Percentiles rank a stretch among this genome's conserved stretches.
phyloP scores from a whole-genome alignment of 2,888 invertebrate species.

The Unio delphinus region DNA sequence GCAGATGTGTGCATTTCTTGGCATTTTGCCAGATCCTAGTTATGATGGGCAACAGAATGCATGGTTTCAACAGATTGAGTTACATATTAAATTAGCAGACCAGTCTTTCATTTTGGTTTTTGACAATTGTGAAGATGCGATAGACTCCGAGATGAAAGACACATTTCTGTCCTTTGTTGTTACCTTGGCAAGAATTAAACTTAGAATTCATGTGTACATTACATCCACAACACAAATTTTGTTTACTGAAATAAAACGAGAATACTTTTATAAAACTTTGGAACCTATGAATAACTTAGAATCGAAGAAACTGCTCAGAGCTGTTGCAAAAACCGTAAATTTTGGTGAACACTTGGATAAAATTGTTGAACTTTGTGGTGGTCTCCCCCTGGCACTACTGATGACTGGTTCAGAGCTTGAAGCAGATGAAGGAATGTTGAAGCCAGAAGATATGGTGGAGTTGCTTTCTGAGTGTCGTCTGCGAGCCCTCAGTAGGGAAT shows the following conservation, averaged over 20 bases:
- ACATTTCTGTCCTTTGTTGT: slow-evolving; percentile 7
- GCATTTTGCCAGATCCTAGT: too few relatives aligned
- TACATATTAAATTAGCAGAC: slow-evolving; percentile 3
- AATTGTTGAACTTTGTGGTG: slow-evolving; percentile 21
- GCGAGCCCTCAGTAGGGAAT: slow-evolving; percentile 22
- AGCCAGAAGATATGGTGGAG: slow-evolving; percentile 21
- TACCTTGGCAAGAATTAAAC: neutral
- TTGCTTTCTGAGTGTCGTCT: slow-evolving; percentile 19
- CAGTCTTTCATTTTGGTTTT: slow-evolving; percentile 12
- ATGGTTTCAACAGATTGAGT: too few relatives aligned
- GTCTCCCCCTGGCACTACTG: slow-evolving; percentile 24
- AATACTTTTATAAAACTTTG: neutral
- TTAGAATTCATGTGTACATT: slow-evolving; percentile 12
- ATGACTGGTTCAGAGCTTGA: slow-evolving; percentile 23
- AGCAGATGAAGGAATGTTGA: slow-evolving; percentile 13
- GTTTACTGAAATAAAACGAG: neutral
- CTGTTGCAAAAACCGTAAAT: slow-evolving; percentile 11
- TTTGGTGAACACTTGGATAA: slow-evolving; percentile 13
- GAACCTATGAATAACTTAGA: slow-evolving; percentile 7
- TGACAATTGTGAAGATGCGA: slow-evolving; percentile 29
- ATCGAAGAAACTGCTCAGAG: slow-evolving; percentile 13
- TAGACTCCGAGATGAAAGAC: slow-evolving; percentile 8
- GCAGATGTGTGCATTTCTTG: too few relatives aligned
- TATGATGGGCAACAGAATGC: too few relatives aligned
- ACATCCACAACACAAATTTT: slow-evolving; percentile 9